Percentiles rank a stretch among this genome's conserved stretches.
These are phyloP conservation scores for Oceanodroma tethys DNA, from an alignment of 2,113 vertebrate species.

Conservation along the genomic window DNA sequence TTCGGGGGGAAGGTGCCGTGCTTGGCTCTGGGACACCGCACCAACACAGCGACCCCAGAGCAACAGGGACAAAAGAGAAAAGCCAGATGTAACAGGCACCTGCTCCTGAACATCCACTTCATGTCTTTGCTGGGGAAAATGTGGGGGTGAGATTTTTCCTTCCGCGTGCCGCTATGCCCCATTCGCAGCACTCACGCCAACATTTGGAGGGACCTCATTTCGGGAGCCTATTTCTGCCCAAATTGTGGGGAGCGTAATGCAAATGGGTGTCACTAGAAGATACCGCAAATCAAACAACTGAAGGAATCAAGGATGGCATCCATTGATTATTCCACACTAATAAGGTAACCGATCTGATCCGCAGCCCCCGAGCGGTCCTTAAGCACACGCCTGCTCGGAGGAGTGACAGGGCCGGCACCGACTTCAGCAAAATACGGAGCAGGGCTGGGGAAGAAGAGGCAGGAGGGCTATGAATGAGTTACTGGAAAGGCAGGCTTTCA, in stretches of 20 bases:
- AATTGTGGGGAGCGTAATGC: not conserved
- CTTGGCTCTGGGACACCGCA: not conserved
- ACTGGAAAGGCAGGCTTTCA: not conserved
- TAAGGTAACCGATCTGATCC: not conserved
- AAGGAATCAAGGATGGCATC: not conserved
- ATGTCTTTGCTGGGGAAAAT: not conserved
- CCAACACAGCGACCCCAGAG: rapidly evolving
- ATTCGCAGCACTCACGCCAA: rapidly evolving
- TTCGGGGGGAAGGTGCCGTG: not conserved
- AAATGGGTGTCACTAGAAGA: not conserved
- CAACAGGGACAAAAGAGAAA: not conserved
- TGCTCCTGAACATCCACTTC: not conserved
- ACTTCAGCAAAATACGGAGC: not conserved
- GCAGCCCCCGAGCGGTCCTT: not conserved
- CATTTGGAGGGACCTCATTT: rapidly evolving
- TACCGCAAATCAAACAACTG: not conserved
- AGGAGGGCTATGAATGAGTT: not conserved
- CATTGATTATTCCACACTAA: not conserved
- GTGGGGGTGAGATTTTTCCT: not conserved
- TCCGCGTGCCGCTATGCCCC: rapidly evolving
- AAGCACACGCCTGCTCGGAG: not conserved
- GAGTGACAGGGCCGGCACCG: not conserved
- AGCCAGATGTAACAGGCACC: not conserved
- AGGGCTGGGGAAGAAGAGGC: not conserved
- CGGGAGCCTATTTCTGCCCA: not conserved